Evolutionary conservation across 1,140 invertebrate genomes (phyloP).

Genomic region (Brachystomella parvula): DNA sequence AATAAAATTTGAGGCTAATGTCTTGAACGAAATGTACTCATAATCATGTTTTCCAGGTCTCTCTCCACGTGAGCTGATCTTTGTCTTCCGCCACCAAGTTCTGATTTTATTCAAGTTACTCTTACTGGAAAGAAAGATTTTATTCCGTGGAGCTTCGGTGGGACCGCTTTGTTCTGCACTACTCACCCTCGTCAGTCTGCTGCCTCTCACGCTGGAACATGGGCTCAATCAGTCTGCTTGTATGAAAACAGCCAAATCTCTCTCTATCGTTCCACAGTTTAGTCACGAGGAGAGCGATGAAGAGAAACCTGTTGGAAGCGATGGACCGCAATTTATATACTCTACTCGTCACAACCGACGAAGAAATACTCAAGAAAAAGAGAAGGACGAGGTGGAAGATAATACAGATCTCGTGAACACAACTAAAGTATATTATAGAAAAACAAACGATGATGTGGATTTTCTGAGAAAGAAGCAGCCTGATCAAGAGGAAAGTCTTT

Average conservation of each 20-base stretch:
- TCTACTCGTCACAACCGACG: not conserved
- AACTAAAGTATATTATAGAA: constrained; percentile 1
- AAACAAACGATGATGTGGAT: not conserved
- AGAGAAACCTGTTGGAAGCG: constrained; percentile 14
- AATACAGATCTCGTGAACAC: constrained; percentile 11
- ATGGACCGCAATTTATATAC: not conserved
- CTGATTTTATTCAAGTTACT: constrained; percentile 88
- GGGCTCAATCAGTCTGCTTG: constrained; percentile 76
- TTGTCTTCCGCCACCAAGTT: constrained; percentile 84
- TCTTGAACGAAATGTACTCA: not conserved
- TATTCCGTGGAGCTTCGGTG: constrained; percentile 90
- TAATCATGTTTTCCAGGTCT: constrained; percentile 52
- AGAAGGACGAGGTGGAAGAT: not conserved
- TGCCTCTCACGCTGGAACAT: constrained; percentile 80
- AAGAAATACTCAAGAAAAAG: constrained; percentile 17
- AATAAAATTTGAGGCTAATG: not conserved
- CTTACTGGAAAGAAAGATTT: constrained; percentile 76
- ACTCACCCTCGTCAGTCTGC: constrained; percentile 77
- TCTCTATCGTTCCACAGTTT: constrained; percentile 64
- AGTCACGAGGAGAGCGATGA: constrained; percentile 12
- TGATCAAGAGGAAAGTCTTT: constrained; percentile 5
- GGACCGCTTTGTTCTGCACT: constrained; percentile 77
- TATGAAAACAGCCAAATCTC: constrained; percentile 63
- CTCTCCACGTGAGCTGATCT: constrained; percentile 67
- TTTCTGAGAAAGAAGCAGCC: not conserved